phyloP scores from a whole-genome alignment of 2,888 invertebrate species.

The Brachypalpus laphriformis region DNA sequence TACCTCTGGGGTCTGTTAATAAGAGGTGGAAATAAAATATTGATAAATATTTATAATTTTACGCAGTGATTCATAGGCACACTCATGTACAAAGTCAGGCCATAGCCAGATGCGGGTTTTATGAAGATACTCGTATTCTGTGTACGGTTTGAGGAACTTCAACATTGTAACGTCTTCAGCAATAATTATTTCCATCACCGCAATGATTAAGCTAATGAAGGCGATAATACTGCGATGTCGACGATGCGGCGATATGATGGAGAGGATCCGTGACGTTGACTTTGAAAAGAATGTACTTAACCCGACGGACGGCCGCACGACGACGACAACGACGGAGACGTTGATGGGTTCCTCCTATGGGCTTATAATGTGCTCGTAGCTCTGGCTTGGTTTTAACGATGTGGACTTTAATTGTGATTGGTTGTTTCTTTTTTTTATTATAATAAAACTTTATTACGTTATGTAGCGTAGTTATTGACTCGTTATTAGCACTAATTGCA shows the following conservation, averaged over 20 bases:
- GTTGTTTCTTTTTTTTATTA: background rate
- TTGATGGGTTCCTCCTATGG: background rate
- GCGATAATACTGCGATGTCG: constrained; percentile 50
- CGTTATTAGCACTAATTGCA: constrained; percentile 49
- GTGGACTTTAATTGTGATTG: constrained; percentile 35
- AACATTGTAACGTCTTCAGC: constrained; percentile 60
- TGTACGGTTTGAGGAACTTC: constrained; percentile 30
- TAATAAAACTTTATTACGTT: constrained; percentile 34
- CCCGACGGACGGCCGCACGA: background rate
- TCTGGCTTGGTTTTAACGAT: constrained; percentile 30
- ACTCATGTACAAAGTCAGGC: background rate
- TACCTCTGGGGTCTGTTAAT: constrained; percentile 11
- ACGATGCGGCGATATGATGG: constrained; percentile 9
- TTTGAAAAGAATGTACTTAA: background rate
- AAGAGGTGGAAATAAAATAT: constrained; percentile 37
- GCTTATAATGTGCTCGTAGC: background rate
- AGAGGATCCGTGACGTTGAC: constrained; percentile 49
- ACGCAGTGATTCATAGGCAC: constrained; percentile 51
- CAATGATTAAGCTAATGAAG: constrained; percentile 70
- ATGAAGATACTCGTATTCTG: constrained; percentile 16
- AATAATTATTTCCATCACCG: constrained; percentile 67
- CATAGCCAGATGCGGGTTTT: background rate
- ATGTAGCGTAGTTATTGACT: constrained; percentile 21
- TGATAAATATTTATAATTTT: constrained; percentile 57
- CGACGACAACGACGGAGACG: background rate